These are phyloP conservation scores for Melanotaenia duboulayi DNA, from an alignment of 2,113 vertebrate genomes.

Conservation along the genomic window DNA sequence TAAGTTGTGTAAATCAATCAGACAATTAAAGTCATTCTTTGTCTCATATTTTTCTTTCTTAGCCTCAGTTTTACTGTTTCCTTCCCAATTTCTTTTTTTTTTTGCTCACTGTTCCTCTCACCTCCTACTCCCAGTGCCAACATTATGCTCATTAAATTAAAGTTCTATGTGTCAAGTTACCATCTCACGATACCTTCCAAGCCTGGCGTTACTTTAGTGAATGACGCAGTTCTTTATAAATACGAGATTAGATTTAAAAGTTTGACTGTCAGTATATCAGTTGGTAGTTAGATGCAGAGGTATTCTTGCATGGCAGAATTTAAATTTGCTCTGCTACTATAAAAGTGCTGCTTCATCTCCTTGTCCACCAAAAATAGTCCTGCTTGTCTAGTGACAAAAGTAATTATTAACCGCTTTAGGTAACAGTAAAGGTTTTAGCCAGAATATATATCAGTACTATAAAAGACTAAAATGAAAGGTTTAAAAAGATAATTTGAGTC, in stretches of 20 bases:
- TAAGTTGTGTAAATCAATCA: no score
- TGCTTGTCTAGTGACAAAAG: constrained; percentile 1
- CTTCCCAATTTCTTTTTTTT: neutral
- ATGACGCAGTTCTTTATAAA: constrained; percentile 2
- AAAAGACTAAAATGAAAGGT: neutral
- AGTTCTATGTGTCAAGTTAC: constrained; percentile 17
- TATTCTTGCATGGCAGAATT: constrained; percentile 9
- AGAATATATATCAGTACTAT: neutral
- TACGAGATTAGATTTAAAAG: no score
- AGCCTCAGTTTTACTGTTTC: neutral
- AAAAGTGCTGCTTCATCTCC: neutral
- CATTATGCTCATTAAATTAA: constrained; percentile 43
- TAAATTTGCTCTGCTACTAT: neutral
- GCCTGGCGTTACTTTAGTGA: neutral
- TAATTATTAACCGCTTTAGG: neutral
- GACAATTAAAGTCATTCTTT: no score
- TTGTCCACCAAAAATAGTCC: constrained; percentile 17
- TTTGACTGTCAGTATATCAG: neutral
- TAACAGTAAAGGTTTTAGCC: neutral
- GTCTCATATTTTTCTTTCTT: no score
- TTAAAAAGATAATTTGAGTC: no score
- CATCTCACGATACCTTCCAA: neutral
- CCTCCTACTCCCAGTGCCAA: neutral
- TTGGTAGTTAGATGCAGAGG: neutral
- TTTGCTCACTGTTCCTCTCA: neutral